Evolutionary conservation across 2,888 invertebrate genomes (phyloP).

Genomic region (Pardosa pseudoannulata): DNA sequence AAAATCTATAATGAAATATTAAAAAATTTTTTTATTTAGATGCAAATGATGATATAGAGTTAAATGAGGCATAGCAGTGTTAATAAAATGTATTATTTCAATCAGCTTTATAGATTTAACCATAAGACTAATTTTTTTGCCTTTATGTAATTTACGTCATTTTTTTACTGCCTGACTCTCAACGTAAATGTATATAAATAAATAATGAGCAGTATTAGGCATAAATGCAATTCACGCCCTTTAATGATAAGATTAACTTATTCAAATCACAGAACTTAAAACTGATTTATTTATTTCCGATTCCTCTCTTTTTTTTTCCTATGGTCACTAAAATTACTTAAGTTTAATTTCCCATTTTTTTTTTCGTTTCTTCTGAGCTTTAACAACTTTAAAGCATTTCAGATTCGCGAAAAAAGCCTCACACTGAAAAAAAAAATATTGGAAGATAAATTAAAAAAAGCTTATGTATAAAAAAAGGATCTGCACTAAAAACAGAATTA

Average conservation of each 20-base stretch:
- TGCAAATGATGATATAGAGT: too few relatives aligned
- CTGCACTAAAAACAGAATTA: constrained; percentile 44
- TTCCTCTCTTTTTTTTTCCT: constrained; percentile 4
- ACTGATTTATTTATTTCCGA: constrained; percentile 30
- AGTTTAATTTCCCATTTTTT: not conserved
- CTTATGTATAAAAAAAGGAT: not conserved
- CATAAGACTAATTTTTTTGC: too few relatives aligned
- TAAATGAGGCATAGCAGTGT: too few relatives aligned
- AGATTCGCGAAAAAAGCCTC: not conserved
- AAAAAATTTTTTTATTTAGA: too few relatives aligned
- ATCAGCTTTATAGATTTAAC: too few relatives aligned
- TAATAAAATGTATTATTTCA: too few relatives aligned
- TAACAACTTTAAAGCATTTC: not conserved
- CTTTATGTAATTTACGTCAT: too few relatives aligned
- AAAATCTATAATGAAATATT: too few relatives aligned
- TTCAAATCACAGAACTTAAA: constrained; percentile 33
- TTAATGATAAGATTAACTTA: constrained; percentile 7
- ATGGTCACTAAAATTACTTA: constrained; percentile 29
- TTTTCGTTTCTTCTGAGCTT: not conserved
- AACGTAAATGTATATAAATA: constrained; percentile 7
- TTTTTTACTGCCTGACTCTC: too few relatives aligned
- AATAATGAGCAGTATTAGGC: not conserved
- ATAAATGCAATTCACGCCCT: not conserved
- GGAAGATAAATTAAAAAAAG: not conserved
- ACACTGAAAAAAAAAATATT: not conserved